phyloP scores from a whole-genome alignment of 2,113 vertebrate genomes.

The Ammospiza nelsoni region DNA sequence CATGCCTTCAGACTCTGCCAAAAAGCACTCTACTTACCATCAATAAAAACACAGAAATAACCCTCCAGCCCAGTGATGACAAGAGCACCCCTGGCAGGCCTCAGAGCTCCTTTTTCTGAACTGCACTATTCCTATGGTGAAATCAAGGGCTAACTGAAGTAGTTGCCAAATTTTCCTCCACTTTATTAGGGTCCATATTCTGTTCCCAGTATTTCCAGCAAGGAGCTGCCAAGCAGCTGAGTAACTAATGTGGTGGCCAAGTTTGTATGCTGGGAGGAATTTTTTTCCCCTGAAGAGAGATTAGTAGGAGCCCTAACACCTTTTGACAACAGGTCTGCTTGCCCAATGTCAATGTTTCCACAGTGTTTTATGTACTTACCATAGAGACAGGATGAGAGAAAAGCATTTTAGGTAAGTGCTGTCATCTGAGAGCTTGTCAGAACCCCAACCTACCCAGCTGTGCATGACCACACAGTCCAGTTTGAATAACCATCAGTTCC shows the following conservation, averaged over 20 bases:
- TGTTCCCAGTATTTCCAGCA: constrained; percentile 26
- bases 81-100: neutral
- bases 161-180: neutral
- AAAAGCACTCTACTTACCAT: neutral
- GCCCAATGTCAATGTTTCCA: constrained; percentile 5
- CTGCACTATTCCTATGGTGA: neutral
- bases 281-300: neutral
- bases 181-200: neutral
- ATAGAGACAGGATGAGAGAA: neutral
- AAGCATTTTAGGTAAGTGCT: neutral
- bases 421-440: neutral
- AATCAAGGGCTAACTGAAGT: constrained; percentile 14
- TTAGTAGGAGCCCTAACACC: constrained; percentile 14
- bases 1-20: neutral
- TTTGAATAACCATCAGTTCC: neutral
- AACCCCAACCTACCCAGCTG: neutral
- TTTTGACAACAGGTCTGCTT: constrained; percentile 35
- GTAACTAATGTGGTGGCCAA: constrained; percentile 42
- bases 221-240: constrained; percentile 58
- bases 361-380: neutral
- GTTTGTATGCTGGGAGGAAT: neutral
- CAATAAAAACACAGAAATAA: neutral
- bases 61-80: constrained; percentile 12
- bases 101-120: neutral
- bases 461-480: neutral